phyloP scores from a whole-genome alignment of 2,113 vertebrate species.

The Oryzias javanicus region DNA sequence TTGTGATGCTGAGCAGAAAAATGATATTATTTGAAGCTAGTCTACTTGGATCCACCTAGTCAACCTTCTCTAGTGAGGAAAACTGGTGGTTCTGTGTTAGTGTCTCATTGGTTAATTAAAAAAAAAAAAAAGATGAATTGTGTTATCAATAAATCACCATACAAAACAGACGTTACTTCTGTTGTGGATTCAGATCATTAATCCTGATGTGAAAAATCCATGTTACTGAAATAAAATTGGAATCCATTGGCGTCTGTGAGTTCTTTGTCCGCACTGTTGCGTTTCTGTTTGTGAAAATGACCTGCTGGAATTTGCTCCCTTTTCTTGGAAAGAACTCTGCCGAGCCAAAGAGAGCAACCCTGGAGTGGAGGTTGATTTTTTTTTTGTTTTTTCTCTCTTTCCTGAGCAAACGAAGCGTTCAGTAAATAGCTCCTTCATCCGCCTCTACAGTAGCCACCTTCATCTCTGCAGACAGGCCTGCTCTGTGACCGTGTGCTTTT shows the following conservation, averaged over 20 bases:
- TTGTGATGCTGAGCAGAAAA: no score
- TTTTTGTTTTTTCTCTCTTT: conserved; percentile 31
- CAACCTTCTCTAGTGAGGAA: no score
- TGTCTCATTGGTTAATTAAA: conserved; percentile 5
- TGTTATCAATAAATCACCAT: conserved; percentile 21
- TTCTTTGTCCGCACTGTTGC: neutral
- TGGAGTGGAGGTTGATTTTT: conserved; percentile 44
- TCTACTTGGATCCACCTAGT: no score
- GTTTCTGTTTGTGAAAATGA: neutral
- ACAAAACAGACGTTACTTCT: conserved; percentile 3
- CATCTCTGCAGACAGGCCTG: conserved; percentile 45
- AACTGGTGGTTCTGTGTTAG: neutral
- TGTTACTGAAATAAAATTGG: conserved; percentile 65
- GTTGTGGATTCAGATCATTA: conserved; percentile 38
- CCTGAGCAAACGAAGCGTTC: conserved; percentile 30
- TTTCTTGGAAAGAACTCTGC: conserved; percentile 17
- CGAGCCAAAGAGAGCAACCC: conserved; percentile 41
- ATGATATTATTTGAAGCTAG: no score
- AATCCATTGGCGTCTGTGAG: conserved; percentile 42
- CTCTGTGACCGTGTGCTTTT: conserved; percentile 35
- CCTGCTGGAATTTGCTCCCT: neutral
- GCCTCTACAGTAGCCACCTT: conserved; percentile 53
- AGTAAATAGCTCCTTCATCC: conserved; percentile 60
- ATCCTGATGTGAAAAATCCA: conserved; percentile 55
- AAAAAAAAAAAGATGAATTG: conserved; percentile 10